A percentile compares a stretch with the other conserved stretches of the same genome.
Conservation (phyloP, 2,797 vertebrate genomes). For the Tamandua tetradactyla region DNA sequence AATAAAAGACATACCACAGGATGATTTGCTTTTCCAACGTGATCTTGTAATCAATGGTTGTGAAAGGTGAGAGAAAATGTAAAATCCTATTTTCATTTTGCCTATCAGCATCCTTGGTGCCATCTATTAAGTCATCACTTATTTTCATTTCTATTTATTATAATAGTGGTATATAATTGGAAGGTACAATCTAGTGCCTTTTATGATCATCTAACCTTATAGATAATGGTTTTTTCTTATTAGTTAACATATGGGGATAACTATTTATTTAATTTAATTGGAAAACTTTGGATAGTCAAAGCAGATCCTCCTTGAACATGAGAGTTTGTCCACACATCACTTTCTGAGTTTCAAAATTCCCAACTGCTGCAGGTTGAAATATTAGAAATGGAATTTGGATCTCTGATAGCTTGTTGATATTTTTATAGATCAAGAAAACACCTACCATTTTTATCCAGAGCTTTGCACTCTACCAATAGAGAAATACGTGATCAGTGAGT, state of each 20-base stretch:
- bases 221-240: conserved; percentile 41
- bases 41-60: conserved; percentile 10
- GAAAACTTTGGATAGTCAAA: conserved; percentile 30
- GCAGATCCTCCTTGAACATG: not conserved
- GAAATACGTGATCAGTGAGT: not conserved
- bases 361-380: not conserved
- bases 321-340: not conserved
- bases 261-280: conserved; percentile 68
- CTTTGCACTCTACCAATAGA: conserved; percentile 9
- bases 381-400: conserved; percentile 43
- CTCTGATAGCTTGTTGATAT: not conserved
- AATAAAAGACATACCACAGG: not conserved
- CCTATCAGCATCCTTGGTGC: not conserved
- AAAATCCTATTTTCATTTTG: conserved; percentile 30
- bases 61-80: not conserved
- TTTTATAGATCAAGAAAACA: conserved; percentile 13
- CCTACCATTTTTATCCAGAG: not conserved
- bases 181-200: not conserved
- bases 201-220: conserved; percentile 42
- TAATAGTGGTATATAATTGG: not conserved
- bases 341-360: conserved; percentile 34
- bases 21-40: not conserved
- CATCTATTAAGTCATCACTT: not conserved
- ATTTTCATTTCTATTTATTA: not conserved
- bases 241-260: conserved; percentile 55